Evolutionary conservation across 2,113 vertebrate species (phyloP), one percentile per base, ranked within the genome.

Genomic region (Bos indicus): DNA sequence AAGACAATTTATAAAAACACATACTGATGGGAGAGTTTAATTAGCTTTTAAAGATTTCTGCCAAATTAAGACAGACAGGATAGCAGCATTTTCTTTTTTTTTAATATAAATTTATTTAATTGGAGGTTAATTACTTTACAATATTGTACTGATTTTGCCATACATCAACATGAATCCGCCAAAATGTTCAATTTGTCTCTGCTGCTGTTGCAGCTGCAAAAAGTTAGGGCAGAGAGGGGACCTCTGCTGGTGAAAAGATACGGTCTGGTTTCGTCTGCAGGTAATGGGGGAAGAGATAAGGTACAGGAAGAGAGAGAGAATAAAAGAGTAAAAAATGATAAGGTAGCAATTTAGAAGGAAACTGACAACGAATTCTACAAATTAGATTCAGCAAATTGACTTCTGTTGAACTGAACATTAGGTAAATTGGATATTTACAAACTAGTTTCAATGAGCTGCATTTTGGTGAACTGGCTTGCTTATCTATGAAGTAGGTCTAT

Each of bases 11-110:
- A 80, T 92, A 91, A 94, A 52, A 90, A 91, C 64, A 88, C 23
- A 19, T 52, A 59, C n/a, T 21, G 28, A 97, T 91, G 11, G 25
- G 33, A 19, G 4, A 59, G 48, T 57, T 52, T 82, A 57, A 87
- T 71, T 88, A 77, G 26, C n/a, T 97, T 94, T 96, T 92, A 96
- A 96, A 40, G 48, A 89, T 64, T 96, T 81, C 60, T 94, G 21
- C 56, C 60, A 93, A 97, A 43, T 96, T 85, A 91, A 62, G 89
- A 95, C n/a, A 67, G 7, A 57, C 46, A 46, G 25, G 7, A 92
- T 21, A 91, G 25, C 16, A 96, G 85, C 36, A 78, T 83, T 95
- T 96, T 84, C 56, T 93, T 48, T 48, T 48, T 48, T 48, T 48
- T 48, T 48, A 48, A 48, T 48, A 48, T 48, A 48, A 48, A 48